Base-by-base conservation (phyloP, 2,888 invertebrate genomes). In the Cryptocheilus praepositus region DNA sequence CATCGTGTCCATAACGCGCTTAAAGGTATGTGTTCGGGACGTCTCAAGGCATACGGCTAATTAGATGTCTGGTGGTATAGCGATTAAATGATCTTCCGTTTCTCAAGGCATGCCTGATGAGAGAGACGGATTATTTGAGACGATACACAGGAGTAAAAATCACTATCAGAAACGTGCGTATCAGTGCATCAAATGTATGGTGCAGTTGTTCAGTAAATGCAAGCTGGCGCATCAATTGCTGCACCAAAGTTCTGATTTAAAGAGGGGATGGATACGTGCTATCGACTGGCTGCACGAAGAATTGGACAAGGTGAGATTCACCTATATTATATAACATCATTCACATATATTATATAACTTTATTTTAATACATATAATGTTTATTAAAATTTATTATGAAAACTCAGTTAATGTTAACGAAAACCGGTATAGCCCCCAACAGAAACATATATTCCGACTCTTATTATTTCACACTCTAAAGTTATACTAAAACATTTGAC, bases 161-260 rank as follows among this genome's bases (percentile, higher is more conserved):
- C 97, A 98, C 90, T 97, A 98, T 90, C 98, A 98, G 89, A 98
- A 98, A 90, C 92, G 98, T 76, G 97, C 98, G 73, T 98, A 98
- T 91, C 97, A 98, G 89, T 98, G 98, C 90, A 96, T 98, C 73
- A 98, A 98, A 90, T 95, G 97, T 88, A 92, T 98, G 91, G 98
- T 98, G 73, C 93, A 94, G 79, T 91, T 98, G 74, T 97, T 98
- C 91, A 93, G 94, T 82, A 94, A 95, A 89, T 96, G 96, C 88
- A 93, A 93, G 64, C 91, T 93, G 70, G 96, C 96, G 22, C 92
- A 94, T 83, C 92, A 94, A 84, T 93, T 97, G 89, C 91, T 98
- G 80, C 93, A 94, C 85, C 92, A 92, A 70, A 94, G 94, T 87
- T 91, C 92, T 2, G 95, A 96, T 81, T 91, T 98, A 80, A 93